These are phyloP conservation scores for Vicugna pacos DNA, from an alignment of 2,113 vertebrate species.

Conservation along the genomic window DNA sequence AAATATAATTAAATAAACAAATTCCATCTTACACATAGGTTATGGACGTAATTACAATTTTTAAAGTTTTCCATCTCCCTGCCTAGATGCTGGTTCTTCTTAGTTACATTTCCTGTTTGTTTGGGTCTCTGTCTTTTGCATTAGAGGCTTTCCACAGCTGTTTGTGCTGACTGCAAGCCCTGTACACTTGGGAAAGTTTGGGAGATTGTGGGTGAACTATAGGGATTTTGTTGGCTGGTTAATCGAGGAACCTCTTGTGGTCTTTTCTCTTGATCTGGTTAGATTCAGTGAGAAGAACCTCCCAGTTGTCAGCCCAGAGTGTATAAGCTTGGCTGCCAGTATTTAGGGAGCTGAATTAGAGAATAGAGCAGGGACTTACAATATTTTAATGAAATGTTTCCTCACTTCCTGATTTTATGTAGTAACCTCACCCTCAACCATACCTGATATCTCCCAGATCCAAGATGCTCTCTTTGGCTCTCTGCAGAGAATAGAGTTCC, in stretches of 20 bases:
- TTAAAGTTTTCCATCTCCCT: background rate
- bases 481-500: background rate
- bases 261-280: background rate
- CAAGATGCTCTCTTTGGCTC: background rate
- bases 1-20: conserved; percentile 13
- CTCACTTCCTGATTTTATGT: background rate
- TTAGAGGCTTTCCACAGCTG: background rate
- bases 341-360: background rate
- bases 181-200: background rate
- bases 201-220: background rate
- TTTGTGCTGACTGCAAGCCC: background rate
- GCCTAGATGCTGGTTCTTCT: background rate
- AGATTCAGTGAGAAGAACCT: background rate
- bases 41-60: background rate
- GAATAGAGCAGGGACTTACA: background rate
- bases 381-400: background rate
- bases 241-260: background rate
- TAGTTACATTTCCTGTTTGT: background rate
- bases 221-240: background rate
- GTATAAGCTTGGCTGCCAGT: background rate
- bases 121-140: background rate
- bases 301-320: background rate
- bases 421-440: background rate
- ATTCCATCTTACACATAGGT: background rate
- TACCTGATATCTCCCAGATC: background rate